These are phyloP conservation scores for Ephydatia muelleri DNA, from an alignment of 37 sponge, comb jelly and placozoan genomes.

Conservation along the genomic window DNA sequence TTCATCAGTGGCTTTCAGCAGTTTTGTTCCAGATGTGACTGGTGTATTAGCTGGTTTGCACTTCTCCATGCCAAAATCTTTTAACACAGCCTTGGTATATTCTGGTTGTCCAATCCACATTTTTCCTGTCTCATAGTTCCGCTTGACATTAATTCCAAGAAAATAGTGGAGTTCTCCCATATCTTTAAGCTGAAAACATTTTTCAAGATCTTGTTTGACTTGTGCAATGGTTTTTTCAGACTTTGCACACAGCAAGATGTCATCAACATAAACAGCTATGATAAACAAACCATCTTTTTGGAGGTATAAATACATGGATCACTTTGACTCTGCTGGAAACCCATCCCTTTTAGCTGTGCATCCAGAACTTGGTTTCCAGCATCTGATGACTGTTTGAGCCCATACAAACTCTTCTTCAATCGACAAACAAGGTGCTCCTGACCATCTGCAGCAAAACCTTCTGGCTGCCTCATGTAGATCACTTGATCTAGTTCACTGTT, in stretches of 20 bases:
- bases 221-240: constrained; percentile 3
- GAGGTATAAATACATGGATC: constrained; percentile 60
- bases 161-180: constrained; percentile 54
- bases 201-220: constrained; percentile 19
- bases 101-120: constrained; percentile 74
- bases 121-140: constrained; percentile 21
- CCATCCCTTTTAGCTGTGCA: constrained; percentile 47
- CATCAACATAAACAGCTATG: constrained; percentile 64
- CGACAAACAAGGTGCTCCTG: constrained; percentile 61
- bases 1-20: constrained; percentile 29
- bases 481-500: constrained; percentile 58
- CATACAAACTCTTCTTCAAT: constrained; percentile 69
- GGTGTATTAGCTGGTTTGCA: constrained; percentile 38
- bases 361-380: constrained; percentile 63
- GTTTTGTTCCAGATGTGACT: constrained; percentile 8
- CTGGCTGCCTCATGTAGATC: constrained; percentile 70
- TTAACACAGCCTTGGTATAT: constrained; percentile 34
- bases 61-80: constrained; percentile 52
- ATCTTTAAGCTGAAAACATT: constrained; percentile 46
- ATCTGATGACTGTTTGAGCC: constrained; percentile 62
- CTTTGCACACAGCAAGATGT: constrained; percentile 33
- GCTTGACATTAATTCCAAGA: constrained; percentile 56
- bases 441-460: constrained; percentile 59
- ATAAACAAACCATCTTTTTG: constrained; percentile 11
- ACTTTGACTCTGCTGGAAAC: constrained; percentile 44